A percentile compares a stretch with the other conserved stretches of the same genome.
Evolutionary conservation across 1,140 invertebrate species (phyloP).

Genomic region (Camponotus vicinus): DNA sequence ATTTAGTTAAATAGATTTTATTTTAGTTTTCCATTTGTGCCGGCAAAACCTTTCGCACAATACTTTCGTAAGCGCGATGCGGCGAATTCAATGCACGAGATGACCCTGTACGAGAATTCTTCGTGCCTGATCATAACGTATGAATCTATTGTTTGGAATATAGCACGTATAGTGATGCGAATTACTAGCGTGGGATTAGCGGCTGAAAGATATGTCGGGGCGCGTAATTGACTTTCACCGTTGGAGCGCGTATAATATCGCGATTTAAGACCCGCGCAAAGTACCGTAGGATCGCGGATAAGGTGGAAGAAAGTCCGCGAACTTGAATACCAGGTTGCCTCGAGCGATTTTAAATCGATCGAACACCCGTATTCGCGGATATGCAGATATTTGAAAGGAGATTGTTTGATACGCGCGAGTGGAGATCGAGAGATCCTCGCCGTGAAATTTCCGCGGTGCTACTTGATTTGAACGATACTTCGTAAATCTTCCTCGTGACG

Average conservation of each 20-base stretch:
- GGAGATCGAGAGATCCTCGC: background rate
- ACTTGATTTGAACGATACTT: constrained; percentile 45
- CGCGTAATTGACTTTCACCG: constrained; percentile 50
- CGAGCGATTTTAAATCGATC: background rate
- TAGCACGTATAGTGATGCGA: constrained; percentile 25
- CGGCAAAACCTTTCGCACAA: background rate
- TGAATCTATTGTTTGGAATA: constrained; percentile 1
- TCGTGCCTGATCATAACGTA: background rate
- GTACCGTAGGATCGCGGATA: background rate
- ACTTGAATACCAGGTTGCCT: background rate
- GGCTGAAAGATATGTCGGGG: background rate
- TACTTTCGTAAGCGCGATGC: background rate
- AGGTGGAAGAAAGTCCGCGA: background rate
- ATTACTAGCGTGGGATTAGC: constrained; percentile 18
- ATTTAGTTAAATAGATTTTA: background rate
- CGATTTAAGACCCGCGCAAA: constrained; percentile 1
- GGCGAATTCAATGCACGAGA: background rate
- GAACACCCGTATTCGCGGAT: background rate
- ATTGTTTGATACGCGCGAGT: constrained; percentile 32
- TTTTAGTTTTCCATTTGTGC: background rate
- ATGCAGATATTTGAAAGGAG: constrained; percentile 37
- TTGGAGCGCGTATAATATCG: background rate
- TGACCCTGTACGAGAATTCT: background rate
- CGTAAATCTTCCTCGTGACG: constrained; percentile 18
- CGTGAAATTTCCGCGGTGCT: constrained; percentile 18